phyloP scores from a whole-genome alignment of 64 coral and sea anemone species.

The Actinia tenebrosa region DNA sequence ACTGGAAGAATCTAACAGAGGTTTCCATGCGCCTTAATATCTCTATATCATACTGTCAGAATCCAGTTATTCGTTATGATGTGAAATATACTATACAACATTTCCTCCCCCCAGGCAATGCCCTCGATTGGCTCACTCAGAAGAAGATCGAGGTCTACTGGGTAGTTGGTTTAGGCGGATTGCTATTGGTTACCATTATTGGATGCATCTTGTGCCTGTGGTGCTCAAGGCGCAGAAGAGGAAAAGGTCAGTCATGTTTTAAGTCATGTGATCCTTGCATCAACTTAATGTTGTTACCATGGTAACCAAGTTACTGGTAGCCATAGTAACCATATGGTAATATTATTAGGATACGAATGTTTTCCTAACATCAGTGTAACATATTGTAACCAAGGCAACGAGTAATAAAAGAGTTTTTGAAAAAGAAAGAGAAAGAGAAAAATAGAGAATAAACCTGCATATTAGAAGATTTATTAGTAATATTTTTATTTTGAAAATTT shows the following conservation, averaged over 20 bases:
- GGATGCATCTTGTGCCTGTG: neutral
- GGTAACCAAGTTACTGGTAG: neutral
- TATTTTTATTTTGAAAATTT: too few species aligned
- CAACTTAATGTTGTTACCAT: neutral
- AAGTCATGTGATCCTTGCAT: neutral
- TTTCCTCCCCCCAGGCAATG: neutral
- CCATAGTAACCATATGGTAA: neutral
- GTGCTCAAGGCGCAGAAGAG: neutral
- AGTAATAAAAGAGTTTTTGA: too few species aligned
- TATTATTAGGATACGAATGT: too few species aligned
- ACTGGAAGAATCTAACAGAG: too few species aligned
- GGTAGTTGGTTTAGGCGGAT: neutral
- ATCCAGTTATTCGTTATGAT: too few species aligned
- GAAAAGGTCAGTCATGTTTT: neutral
- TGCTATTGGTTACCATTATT: neutral
- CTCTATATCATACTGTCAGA: too few species aligned
- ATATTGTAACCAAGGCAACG: too few species aligned
- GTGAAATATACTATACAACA: neutral
- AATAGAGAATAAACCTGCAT: too few species aligned
- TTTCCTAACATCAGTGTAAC: too few species aligned
- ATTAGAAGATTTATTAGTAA: too few species aligned
- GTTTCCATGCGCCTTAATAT: too few species aligned
- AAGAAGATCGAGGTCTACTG: neutral
- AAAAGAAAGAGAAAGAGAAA: too few species aligned
- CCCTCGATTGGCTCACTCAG: neutral